A percentile compares a stretch with the other conserved stretches of the same genome.
Conservation (phyloP, 2,888 invertebrate genomes). For the Netelia inedita region DNA sequence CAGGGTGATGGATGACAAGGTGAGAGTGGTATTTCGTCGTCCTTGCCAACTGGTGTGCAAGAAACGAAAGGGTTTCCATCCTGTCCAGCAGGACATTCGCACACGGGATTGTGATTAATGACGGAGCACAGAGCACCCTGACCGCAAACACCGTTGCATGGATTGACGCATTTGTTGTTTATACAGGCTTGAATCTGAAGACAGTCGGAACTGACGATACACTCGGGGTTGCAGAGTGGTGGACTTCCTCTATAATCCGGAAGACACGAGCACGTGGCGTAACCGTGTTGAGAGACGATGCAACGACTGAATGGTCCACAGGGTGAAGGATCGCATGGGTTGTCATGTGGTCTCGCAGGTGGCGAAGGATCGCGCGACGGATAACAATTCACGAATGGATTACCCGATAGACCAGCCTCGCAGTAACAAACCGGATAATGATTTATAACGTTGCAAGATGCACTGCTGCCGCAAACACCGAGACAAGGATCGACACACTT, state of each 20-base stretch:
- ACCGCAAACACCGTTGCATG: slow-evolving; percentile 94
- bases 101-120: slow-evolving; percentile 94
- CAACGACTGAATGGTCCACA: slow-evolving; percentile 95
- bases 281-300: slow-evolving; percentile 86
- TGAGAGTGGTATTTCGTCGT: slow-evolving; percentile 76
- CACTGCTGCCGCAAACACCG: slow-evolving; percentile 90
- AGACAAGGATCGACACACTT: slow-evolving; percentile 91
- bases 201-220: slow-evolving; percentile 93
- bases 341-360: slow-evolving; percentile 85
- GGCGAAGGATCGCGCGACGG: slow-evolving; percentile 82
- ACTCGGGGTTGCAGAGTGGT: slow-evolving; percentile 94
- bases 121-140: slow-evolving; percentile 91
- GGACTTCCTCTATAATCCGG: slow-evolving; percentile 92
- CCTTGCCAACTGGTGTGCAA: slow-evolving; percentile 84
- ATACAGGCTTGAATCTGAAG: slow-evolving; percentile 92
- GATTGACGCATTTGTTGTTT: slow-evolving; percentile 92
- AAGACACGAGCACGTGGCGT: slow-evolving; percentile 89
- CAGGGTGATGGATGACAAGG: slow-evolving; percentile 87
- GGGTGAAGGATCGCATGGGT: slow-evolving; percentile 86
- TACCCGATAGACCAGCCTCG: slow-evolving; percentile 87
- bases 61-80: slow-evolving; percentile 93
- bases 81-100: slow-evolving; percentile 91
- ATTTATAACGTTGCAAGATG: slow-evolving; percentile 91
- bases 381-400: slow-evolving; percentile 90
- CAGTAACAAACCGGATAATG: slow-evolving; percentile 93